Base-by-base conservation (phyloP, 2,113 vertebrate species). In the Cephalopholis sonnerati region DNA sequence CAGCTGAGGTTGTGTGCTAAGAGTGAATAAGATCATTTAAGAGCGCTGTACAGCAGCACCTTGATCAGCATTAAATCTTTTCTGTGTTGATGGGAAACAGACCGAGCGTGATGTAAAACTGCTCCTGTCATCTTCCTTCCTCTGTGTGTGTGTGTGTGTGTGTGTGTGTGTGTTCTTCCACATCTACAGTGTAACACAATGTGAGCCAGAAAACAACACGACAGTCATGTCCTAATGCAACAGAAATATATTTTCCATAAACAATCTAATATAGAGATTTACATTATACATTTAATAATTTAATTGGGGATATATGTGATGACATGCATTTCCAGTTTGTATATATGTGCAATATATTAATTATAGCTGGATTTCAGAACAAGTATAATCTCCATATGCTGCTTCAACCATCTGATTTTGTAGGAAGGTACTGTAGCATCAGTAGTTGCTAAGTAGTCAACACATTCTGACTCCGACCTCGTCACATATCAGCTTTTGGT, bases 61-160 rank as follows among this genome's bases (percentile, higher is more conserved):
- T 59, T 8, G 13, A 77, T 57, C 61, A 57, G 39, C 63, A 51
- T 20, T 27, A 27, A 46, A 55, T 59, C 20, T 53, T 53, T 53
- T 44, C 22, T 27, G 54, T 32, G 46, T 44, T 27, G 13, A 17
- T 68, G 61, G 9, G 46, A 70, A 77, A 78, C 69, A 66, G 39
- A 10, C 29, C 54, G 17, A 44, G 39, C 48, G 46, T 66, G 79
- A 78, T 67, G 27, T 74, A 9, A 50, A 71, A 65, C n/a, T 32
- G 36, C 10, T 39, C 57, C 39, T 29, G 22, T 54, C 10, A 1
- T 32, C 20, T 16, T 36, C 36, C 54, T 24, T 36, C 25, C 36
- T 61, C 69, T n/a, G 22, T 36, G 32, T 36, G 32, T 7, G n/a
- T n/a, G n/a, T n/a, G n/a, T n/a, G n/a, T n/a, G n/a, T 11, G 27